These are phyloP conservation scores for Hyperoplus lanceolatus DNA, from an alignment of 2,797 vertebrate genomes.

Conservation along the genomic window DNA sequence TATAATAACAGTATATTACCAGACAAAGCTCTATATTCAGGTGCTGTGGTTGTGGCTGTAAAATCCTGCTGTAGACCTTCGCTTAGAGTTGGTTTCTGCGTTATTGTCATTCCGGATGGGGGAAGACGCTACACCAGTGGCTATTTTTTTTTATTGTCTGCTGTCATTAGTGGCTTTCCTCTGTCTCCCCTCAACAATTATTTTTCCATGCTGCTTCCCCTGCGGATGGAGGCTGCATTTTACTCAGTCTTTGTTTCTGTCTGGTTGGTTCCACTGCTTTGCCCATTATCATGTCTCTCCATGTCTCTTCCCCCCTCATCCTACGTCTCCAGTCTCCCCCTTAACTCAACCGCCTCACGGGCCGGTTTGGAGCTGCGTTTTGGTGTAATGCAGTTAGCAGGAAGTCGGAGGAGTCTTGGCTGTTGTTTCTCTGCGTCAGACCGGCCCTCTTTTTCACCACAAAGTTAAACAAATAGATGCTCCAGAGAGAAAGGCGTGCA, in stretches of 20 bases:
- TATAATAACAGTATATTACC: constrained; percentile 77
- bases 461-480: constrained; percentile 71
- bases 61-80: constrained; percentile 40
- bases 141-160: constrained; percentile 75
- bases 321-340: constrained; percentile 38
- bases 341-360: constrained; percentile 22
- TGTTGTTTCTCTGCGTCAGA: constrained; percentile 53
- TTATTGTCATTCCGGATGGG: constrained; percentile 64
- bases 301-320: constrained; percentile 47
- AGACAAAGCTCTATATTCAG: constrained; percentile 81
- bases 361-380: constrained; percentile 42
- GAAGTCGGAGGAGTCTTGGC: constrained; percentile 55
- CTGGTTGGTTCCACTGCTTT: constrained; percentile 49
- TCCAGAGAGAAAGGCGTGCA: constrained; percentile 48
- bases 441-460: constrained; percentile 49
- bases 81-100: constrained; percentile 53
- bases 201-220: constrained; percentile 75
- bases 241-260: constrained; percentile 62
- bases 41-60: constrained; percentile 72
- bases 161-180: constrained; percentile 84
- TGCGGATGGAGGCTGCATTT: constrained; percentile 54
- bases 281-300: constrained; percentile 52
- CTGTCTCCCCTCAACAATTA: constrained; percentile 79
- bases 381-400: constrained; percentile 49
- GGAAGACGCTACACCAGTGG: constrained; percentile 66